Base-by-base conservation (phyloP, 2,888 invertebrate genomes). In the Tinea trinotella region DNA sequence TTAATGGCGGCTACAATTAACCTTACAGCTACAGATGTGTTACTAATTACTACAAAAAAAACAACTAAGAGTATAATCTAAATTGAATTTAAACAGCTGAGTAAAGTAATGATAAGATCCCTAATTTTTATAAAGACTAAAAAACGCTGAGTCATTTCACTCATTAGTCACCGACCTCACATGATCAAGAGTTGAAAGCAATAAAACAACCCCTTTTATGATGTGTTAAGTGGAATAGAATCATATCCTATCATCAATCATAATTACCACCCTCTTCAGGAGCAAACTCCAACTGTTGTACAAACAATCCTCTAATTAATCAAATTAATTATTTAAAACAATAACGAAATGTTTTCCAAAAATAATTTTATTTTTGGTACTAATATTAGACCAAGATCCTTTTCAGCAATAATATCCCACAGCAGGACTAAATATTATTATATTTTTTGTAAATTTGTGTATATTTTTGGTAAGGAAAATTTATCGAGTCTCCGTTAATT, bases 171-270 rank as follows among this genome's bases (percentile, higher is more conserved):
- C 66, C 76, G 76, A 76, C 76, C 76, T 75, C 71, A 69, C 64
- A 66, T 68, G 67, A 78, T 75, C 78, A 76, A 69, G 70, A 72
- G 75, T 61, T 60, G 62, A 66, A 67, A 71, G 74, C 70, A 76
- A 81, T 81, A 76, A 80, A 82, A 83, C 80, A 76, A 80, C 81
- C 82, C 81, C 78, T 77, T 75, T 76, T 76, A 76, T 74, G 71
- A 74, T 71, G 78, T 76, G 81, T 77, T 82, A 82, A 84, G 83
- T 85, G 82, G 83, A 76, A 77, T 74, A 71, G 80, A 79, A 82
- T 82, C 76, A 75, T 78, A 77, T 77, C 67, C 71, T 67, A 78
- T 76, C 83, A 85, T 85, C 74, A 84, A 85, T 85, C 84, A 84
- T 83, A 74, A 78, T 80, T 70, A 67, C 67, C 69, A n/a, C 74